phyloP scores from a whole-genome alignment of 2,888 invertebrate species.

The Glyphotaelius pellucidus region DNA sequence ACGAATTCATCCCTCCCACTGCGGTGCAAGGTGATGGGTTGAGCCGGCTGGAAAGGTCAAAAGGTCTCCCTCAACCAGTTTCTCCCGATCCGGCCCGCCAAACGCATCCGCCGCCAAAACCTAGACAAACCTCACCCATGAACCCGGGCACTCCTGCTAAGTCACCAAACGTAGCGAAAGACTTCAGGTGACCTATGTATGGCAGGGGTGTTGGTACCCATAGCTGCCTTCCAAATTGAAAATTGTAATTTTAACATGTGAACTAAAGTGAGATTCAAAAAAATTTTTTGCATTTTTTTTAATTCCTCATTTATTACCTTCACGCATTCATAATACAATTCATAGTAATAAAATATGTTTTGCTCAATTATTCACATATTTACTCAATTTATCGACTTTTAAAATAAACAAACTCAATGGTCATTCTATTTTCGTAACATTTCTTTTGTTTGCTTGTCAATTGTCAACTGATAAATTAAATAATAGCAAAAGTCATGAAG shows the following conservation, averaged over 20 bases:
- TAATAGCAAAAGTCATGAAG: conserved; percentile 19
- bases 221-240: not conserved
- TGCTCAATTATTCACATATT: not conserved
- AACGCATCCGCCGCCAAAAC: too few relatives aligned
- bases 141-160: too few relatives aligned
- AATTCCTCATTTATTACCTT: not conserved
- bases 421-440: conserved; percentile 16
- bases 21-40: too few relatives aligned
- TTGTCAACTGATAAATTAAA: not conserved
- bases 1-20: too few relatives aligned
- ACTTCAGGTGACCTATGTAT: not conserved
- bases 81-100: too few relatives aligned
- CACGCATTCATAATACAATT: not conserved
- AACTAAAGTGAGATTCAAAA: not conserved
- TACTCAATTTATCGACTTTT: not conserved
- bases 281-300: not conserved
- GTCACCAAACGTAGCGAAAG: too few relatives aligned
- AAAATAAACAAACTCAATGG: not conserved
- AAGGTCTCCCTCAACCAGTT: too few relatives aligned
- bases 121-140: too few relatives aligned
- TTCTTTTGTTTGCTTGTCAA: conserved; percentile 19
- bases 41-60: too few relatives aligned
- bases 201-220: too few relatives aligned
- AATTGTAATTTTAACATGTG: not conserved
- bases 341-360: too few relatives aligned